Conservation (phyloP, 2,888 invertebrate genomes). For the Cerastis leucographa region DNA sequence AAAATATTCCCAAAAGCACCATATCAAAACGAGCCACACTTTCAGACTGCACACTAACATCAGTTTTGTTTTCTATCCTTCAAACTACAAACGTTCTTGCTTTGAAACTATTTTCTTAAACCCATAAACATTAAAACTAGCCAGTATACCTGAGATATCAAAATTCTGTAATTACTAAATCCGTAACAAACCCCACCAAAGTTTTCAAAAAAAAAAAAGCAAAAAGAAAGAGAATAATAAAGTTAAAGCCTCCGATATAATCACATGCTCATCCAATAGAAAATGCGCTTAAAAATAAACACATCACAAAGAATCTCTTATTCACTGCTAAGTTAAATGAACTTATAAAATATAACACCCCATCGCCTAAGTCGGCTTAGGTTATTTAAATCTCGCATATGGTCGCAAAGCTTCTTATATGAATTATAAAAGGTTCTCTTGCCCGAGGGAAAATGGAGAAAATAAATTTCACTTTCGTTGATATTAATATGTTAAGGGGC, state of each 20-base stretch:
- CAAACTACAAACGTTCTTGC: too few species aligned
- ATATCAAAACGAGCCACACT: too few species aligned
- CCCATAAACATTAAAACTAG: too few species aligned
- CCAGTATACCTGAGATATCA: too few species aligned
- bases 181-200: not conserved
- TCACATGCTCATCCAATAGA: conserved; percentile 26
- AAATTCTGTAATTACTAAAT: too few species aligned
- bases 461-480: conserved; percentile 20
- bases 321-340: conserved; percentile 23
- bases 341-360: conserved; percentile 37
- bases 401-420: conserved; percentile 56
- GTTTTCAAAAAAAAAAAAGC: not conserved
- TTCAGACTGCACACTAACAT: too few species aligned
- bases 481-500: conserved; percentile 1
- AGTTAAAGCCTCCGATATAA: conserved; percentile 4
- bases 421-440: conserved; percentile 41
- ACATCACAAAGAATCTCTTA: conserved; percentile 10
- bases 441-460: conserved; percentile 12
- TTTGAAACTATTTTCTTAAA: too few species aligned
- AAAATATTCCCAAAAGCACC: too few species aligned
- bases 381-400: conserved; percentile 53
- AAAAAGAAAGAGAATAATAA: not conserved
- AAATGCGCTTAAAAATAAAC: conserved; percentile 37
- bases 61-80: too few species aligned
- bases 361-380: conserved; percentile 49